phyloP scores from a whole-genome alignment of 2,113 vertebrate species.

The Gopherus flavomarginatus region DNA sequence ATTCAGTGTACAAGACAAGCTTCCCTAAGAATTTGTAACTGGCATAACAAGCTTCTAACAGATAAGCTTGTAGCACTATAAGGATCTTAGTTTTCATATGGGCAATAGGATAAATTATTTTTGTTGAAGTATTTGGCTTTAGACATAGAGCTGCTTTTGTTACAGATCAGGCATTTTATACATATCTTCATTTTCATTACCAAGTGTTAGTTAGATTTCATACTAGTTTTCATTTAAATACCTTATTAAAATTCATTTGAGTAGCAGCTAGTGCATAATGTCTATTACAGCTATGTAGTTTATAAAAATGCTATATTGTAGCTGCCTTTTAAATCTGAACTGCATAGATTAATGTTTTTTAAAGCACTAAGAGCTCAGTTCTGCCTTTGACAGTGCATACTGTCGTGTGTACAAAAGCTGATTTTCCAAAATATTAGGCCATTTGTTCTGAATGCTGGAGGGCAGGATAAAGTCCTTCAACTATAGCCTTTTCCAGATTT shows the following conservation, averaged over 20 bases:
- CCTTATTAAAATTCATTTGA: background rate
- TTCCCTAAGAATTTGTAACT: background rate
- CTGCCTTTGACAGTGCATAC: rapidly evolving
- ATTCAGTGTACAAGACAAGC: background rate
- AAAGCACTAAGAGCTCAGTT: background rate
- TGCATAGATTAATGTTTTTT: background rate
- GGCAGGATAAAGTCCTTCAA: background rate
- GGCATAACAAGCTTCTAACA: background rate
- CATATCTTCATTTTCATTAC: background rate
- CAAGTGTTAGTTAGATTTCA: background rate
- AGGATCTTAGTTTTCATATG: rapidly evolving
- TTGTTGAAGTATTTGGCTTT: background rate
- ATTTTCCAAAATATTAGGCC: background rate
- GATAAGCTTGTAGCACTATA: background rate
- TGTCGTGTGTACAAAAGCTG: background rate
- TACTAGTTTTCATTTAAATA: background rate
- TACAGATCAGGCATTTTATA: background rate
- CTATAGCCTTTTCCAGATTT: background rate
- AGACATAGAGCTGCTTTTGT: rapidly evolving
- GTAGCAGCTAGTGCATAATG: background rate
- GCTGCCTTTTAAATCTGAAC: background rate
- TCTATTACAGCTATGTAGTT: background rate
- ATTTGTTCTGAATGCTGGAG: rapidly evolving
- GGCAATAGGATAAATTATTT: background rate
- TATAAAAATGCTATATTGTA: background rate